These are phyloP conservation scores for Butastur rufipennis DNA, from an alignment of 2,113 vertebrate species.

Conservation along the genomic window DNA sequence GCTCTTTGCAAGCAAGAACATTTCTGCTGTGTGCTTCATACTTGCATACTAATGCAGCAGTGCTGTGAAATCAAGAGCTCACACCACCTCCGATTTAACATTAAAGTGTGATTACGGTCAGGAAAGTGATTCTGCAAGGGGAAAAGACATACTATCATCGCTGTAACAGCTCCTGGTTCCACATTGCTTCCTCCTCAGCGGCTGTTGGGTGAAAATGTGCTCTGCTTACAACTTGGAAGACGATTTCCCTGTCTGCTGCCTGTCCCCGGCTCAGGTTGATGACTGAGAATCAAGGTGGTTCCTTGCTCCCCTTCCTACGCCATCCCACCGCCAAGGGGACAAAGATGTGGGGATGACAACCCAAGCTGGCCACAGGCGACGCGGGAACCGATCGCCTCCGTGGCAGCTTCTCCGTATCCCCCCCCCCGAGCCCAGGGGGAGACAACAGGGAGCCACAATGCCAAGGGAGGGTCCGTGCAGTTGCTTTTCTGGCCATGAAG, in stretches of 20 bases:
- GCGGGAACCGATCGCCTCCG: rapidly evolving
- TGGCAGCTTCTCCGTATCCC: not conserved
- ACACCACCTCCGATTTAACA: not conserved
- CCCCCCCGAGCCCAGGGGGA: rapidly evolving
- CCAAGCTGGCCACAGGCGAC: not conserved
- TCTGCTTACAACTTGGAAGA: not conserved
- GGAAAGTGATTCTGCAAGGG: not conserved
- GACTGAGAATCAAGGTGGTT: not conserved
- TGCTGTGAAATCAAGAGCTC: not conserved
- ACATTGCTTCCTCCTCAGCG: rapidly evolving
- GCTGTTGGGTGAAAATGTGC: not conserved
- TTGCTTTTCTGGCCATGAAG: not conserved
- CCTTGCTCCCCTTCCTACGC: not conserved
- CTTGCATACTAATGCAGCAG: not conserved
- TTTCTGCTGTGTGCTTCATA: not conserved
- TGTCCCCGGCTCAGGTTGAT: rapidly evolving
- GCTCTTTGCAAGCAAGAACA: not conserved
- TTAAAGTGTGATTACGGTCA: not conserved
- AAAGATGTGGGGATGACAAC: not conserved
- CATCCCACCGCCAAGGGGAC: not conserved
- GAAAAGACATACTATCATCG: not conserved
- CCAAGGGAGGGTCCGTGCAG: not conserved
- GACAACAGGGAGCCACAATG: rapidly evolving
- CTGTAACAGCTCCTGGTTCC: not conserved
- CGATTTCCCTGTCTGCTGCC: not conserved